These are phyloP conservation scores for Amorpha juglandis DNA, from an alignment of 2,888 invertebrate genomes.

Conservation along the genomic window DNA sequence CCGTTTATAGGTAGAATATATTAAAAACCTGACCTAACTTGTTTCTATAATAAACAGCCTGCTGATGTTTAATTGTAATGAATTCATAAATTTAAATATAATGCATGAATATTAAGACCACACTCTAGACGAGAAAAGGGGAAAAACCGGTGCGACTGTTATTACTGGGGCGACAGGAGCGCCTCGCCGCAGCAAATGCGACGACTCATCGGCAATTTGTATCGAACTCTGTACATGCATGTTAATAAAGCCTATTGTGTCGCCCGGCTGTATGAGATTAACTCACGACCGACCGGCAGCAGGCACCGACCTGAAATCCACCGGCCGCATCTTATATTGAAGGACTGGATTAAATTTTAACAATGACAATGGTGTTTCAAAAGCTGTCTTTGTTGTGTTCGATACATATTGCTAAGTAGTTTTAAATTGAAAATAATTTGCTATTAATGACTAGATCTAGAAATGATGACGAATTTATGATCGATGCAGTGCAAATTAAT, in stretches of 20 bases:
- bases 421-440: too few relatives aligned
- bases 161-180: neutral
- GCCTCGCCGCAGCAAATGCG: slow-evolving; percentile 30
- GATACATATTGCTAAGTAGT: neutral
- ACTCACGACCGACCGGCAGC: slow-evolving; percentile 34
- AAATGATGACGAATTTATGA: too few relatives aligned
- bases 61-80: too few relatives aligned
- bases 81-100: neutral
- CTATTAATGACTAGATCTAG: too few relatives aligned
- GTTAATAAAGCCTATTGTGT: slow-evolving; percentile 79
- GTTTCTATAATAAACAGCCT: too few relatives aligned
- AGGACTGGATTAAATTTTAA: slow-evolving; percentile 13
- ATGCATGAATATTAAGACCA: slow-evolving; percentile 1
- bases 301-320: slow-evolving; percentile 21
- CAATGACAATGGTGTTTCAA: neutral
- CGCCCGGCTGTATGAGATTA: slow-evolving; percentile 64
- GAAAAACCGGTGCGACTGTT: slow-evolving; percentile 1
- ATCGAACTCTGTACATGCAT: slow-evolving; percentile 66
- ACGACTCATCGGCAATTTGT: slow-evolving; percentile 74
- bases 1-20: too few relatives aligned
- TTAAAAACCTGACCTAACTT: too few relatives aligned
- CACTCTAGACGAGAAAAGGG: neutral
- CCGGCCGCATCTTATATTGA: slow-evolving; percentile 9
- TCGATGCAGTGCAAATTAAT: too few relatives aligned
- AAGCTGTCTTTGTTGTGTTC: neutral